Evolutionary conservation across 2,113 vertebrate genomes (phyloP), one percentile per base, ranked within the genome.

Genomic region (Elgaria multicarinata): DNA sequence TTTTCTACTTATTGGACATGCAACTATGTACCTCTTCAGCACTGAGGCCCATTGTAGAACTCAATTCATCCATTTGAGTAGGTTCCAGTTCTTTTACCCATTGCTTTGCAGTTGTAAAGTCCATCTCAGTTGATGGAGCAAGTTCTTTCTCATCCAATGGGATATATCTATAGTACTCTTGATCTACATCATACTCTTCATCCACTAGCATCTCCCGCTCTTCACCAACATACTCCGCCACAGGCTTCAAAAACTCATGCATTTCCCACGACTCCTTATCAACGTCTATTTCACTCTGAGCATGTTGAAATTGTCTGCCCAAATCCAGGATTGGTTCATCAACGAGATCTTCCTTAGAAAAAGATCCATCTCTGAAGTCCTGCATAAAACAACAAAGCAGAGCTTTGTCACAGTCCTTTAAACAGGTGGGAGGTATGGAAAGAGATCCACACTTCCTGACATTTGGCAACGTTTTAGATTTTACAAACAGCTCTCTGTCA

Each of bases 181-280:
- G 91, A 26, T 97, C 96, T 14, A 97, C 94, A 6, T 97, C 96
- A 20, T 95, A 94, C 22, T 97, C 97, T 12, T 98, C 98, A 90
- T 98, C 98, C 53, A 98, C 98, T 55, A 97, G 31, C 97, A 98
- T 98, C 69, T 98, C 98, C 86, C 92, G 92, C 24, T 97, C 97
- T 96, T 96, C 95, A 36, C 42, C 92, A 82, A 67, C 18, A 20
- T 94, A 93, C 77, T 94, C 92, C 44, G 86, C 39, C 10, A 44
- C 0, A 28, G 92, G 50, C 31, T 88, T 95, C 91, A 97, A 83
- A 4, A 98, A 96, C 1, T 97, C 96, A 77, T 89, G 92, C 97
- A 98, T 97, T 93, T 97, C 97, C 97, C 97, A 98, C 64, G 96
- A 95, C 86, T 97, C 97, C 26, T 94, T 92, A 87, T 92, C 93